Evolutionary conservation across 2,888 invertebrate species (phyloP).

Genomic region (Cryptocephalus moraei): DNA sequence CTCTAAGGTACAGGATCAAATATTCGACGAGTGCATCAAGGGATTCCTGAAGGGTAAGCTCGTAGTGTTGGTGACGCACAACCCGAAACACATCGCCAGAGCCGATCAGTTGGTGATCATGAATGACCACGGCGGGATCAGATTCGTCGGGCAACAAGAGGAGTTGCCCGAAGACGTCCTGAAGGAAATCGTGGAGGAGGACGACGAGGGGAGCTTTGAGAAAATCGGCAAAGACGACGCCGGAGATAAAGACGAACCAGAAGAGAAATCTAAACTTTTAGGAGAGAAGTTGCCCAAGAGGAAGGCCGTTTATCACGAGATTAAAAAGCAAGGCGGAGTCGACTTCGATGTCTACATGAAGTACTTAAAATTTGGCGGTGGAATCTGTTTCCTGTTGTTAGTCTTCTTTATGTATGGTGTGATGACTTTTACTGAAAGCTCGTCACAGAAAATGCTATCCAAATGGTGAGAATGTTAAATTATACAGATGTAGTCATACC

Average conservation of each 20-base stretch:
- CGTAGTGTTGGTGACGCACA: constrained; percentile 40
- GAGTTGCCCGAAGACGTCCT: constrained; percentile 14
- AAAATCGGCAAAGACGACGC: constrained; percentile 1
- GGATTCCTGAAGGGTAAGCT: constrained; percentile 21
- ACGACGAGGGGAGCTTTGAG: constrained; percentile 3
- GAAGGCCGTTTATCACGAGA: constrained; percentile 24
- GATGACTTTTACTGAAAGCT: constrained; percentile 19
- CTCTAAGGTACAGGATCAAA: constrained; percentile 57
- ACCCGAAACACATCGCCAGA: constrained; percentile 16
- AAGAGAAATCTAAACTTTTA: constrained; percentile 10
- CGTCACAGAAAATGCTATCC: constrained; percentile 22
- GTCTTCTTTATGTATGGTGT: constrained; percentile 18
- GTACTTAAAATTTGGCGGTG: constrained; percentile 27
- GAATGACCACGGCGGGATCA: constrained; percentile 27
- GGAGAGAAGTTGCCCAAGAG: constrained; percentile 8
- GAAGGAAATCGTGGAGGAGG: constrained; percentile 11
- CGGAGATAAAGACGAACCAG: constrained; percentile 48
- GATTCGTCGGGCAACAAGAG: constrained; percentile 13
- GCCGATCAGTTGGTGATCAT: constrained; percentile 38
- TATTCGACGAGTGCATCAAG: constrained; percentile 52
- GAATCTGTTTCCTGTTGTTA: constrained; percentile 17
- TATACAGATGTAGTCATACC: no score
- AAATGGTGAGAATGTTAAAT: constrained; percentile 20
- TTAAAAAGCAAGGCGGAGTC: constrained; percentile 24
- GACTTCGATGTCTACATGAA: constrained; percentile 21